Percentiles rank a stretch among this genome's conserved stretches.
Evolutionary conservation across 2,888 invertebrate species (phyloP).

Genomic region (Plemyria rubiginata): DNA sequence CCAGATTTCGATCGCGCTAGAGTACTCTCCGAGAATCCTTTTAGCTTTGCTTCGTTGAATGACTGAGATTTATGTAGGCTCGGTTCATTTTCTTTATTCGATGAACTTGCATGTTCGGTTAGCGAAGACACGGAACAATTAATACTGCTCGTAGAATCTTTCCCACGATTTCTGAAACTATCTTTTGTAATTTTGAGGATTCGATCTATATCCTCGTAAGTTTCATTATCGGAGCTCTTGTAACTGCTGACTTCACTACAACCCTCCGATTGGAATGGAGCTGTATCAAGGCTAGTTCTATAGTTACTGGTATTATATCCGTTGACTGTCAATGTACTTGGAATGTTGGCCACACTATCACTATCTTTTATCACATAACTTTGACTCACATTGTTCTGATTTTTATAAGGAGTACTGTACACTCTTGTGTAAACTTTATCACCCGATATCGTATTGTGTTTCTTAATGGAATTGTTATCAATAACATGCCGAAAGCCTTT

Average conservation of each 20-base stretch:
- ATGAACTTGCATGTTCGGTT: slow-evolving; percentile 52
- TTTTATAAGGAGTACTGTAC: slow-evolving; percentile 55
- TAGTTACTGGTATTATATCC: slow-evolving; percentile 59
- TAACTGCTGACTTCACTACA: slow-evolving; percentile 79
- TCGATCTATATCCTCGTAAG: slow-evolving; percentile 60
- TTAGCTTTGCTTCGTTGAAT: slow-evolving; percentile 63
- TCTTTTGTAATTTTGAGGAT: slow-evolving; percentile 47
- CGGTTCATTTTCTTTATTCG: slow-evolving; percentile 58
- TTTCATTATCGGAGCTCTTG: slow-evolving; percentile 82
- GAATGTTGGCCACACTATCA: slow-evolving; percentile 73
- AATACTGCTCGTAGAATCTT: slow-evolving; percentile 47
- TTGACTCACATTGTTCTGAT: slow-evolving; percentile 31
- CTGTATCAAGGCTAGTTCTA: slow-evolving; percentile 68
- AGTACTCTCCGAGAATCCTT: slow-evolving; percentile 51
- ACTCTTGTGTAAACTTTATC: slow-evolving; percentile 76
- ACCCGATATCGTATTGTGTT: slow-evolving; percentile 76
- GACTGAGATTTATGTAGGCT: slow-evolving; percentile 75
- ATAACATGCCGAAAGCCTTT: slow-evolving; percentile 73
- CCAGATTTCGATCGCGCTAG: slow-evolving; percentile 74
- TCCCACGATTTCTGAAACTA: slow-evolving; percentile 43
- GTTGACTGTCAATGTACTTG: slow-evolving; percentile 70
- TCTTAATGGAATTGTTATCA: slow-evolving; percentile 63
- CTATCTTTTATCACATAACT: slow-evolving; percentile 49
- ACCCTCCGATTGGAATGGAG: slow-evolving; percentile 69
- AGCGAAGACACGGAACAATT: slow-evolving; percentile 55